Conservation (phyloP, 1,140 invertebrate genomes). For the Plodia interpunctella region DNA sequence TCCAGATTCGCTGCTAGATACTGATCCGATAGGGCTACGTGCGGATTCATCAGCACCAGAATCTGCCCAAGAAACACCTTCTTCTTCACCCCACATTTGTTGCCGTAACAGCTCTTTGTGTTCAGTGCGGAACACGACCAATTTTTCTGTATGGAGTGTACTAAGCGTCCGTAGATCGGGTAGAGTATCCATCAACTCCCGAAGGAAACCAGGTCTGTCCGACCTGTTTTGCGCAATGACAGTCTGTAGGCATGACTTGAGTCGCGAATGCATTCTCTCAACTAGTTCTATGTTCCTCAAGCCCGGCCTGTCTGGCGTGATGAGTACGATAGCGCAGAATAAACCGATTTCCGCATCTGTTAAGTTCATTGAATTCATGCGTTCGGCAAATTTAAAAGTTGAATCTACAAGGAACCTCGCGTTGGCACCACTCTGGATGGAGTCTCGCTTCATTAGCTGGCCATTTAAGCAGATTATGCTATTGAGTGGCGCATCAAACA, state of each 20-base stretch:
- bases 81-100: constrained; percentile 81
- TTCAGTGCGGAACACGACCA: constrained; percentile 94
- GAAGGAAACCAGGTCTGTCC: constrained; percentile 86
- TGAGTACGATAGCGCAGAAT: constrained; percentile 96
- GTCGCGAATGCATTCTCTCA: constrained; percentile 92
- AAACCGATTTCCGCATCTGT: constrained; percentile 95
- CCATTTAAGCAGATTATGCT: constrained; percentile 96
- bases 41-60: constrained; percentile 87
- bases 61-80: constrained; percentile 84
- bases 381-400: constrained; percentile 97
- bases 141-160: constrained; percentile 96
- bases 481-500: constrained; percentile 94
- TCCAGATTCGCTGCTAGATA: constrained; percentile 89
- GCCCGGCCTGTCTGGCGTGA: constrained; percentile 95
- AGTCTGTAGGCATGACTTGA: constrained; percentile 91
- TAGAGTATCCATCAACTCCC: constrained; percentile 94
- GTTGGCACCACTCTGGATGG: constrained; percentile 93
- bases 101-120: constrained; percentile 88
- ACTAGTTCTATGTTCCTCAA: constrained; percentile 94
- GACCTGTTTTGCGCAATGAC: constrained; percentile 92
- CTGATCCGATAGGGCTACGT: constrained; percentile 89
- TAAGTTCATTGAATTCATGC: constrained; percentile 92
- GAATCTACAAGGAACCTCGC: constrained; percentile 96
- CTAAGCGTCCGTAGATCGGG: constrained; percentile 96
- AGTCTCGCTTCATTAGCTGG: constrained; percentile 92